Percentiles rank a stretch among this genome's conserved stretches.
These are phyloP conservation scores for Marronus borbonicus DNA, from an alignment of 2,888 invertebrate genomes.

Conservation along the genomic window DNA sequence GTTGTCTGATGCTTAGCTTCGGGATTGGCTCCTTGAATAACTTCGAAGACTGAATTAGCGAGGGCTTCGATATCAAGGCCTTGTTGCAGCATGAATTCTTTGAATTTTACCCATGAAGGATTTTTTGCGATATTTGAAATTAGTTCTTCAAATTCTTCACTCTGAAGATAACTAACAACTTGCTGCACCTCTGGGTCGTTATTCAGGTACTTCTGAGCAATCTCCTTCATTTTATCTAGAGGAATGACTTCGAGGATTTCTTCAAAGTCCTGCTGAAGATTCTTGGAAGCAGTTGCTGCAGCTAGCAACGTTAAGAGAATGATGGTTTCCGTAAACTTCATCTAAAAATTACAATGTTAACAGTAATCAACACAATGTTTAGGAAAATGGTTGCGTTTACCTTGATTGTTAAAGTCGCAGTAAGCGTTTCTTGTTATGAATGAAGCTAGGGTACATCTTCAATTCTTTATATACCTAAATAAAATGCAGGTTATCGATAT, in stretches of 20 bases:
- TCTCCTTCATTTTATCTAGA: slow-evolving; percentile 56
- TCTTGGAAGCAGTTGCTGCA: slow-evolving; percentile 45
- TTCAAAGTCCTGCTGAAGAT: slow-evolving; percentile 54
- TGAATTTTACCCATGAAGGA: slow-evolving; percentile 55
- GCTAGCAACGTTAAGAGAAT: slow-evolving; percentile 48
- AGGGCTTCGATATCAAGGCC: slow-evolving; percentile 57
- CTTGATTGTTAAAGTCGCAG: too few relatives aligned
- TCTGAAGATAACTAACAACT: slow-evolving; percentile 59
- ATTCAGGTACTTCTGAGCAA: slow-evolving; percentile 56
- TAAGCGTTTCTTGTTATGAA: not conserved
- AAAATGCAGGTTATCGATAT: slow-evolving; percentile 4
- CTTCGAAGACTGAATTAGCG: slow-evolving; percentile 45
- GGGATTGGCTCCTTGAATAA: slow-evolving; percentile 49
- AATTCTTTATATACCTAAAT: not conserved
- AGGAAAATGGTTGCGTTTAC: too few relatives aligned
- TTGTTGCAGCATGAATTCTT: slow-evolving; percentile 55
- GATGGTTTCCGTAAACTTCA: slow-evolving; percentile 54
- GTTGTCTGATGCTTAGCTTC: not conserved
- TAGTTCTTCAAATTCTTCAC: slow-evolving; percentile 58
- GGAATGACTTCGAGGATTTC: slow-evolving; percentile 59
- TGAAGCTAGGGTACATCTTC: not conserved
- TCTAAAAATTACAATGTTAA: slow-evolving; percentile 20
- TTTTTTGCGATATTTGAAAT: slow-evolving; percentile 53
- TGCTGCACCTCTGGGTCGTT: slow-evolving; percentile 58
- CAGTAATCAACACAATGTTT: too few relatives aligned